A percentile compares a stretch with the other conserved stretches of the same genome.
These are phyloP conservation scores for Megalurothrips usitatus DNA, from an alignment of 2,888 invertebrate species.

Conservation along the genomic window DNA sequence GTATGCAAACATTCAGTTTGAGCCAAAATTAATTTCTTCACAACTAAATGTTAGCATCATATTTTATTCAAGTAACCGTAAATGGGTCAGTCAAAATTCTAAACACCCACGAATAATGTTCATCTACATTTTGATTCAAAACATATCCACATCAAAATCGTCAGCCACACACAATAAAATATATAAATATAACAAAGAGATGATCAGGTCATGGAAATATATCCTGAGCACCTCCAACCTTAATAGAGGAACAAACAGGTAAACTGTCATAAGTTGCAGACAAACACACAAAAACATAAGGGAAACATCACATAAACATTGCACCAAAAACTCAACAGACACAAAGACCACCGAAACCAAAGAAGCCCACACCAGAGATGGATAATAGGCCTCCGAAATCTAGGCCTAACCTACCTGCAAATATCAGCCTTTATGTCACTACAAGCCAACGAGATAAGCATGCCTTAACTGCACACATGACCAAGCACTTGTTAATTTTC, in stretches of 20 bases:
- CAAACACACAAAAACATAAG: not conserved
- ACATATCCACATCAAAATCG: not conserved
- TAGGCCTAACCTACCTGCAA: slow-evolving; percentile 3
- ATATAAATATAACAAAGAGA: not conserved
- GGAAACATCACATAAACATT: not conserved
- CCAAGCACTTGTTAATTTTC: not conserved
- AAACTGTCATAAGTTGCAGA: not conserved
- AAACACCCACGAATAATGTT: not conserved
- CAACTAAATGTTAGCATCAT: no score
- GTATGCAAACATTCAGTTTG: no score
- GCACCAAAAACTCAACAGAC: not conserved
- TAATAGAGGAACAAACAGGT: no score
- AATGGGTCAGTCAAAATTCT: not conserved
- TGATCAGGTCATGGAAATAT: not conserved
- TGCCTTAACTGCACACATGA: not conserved
- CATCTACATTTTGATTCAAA: not conserved
- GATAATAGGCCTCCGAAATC: not conserved
- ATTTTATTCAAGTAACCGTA: no score
- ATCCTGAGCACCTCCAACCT: not conserved
- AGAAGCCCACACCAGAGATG: not conserved
- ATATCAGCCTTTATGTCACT: not conserved
- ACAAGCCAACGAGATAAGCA: not conserved
- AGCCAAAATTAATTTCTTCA: no score
- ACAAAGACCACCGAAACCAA: not conserved
- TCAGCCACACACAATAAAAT: not conserved